Base-by-base conservation (phyloP, 2,113 vertebrate genomes). In the Neoarius graeffei region DNA sequence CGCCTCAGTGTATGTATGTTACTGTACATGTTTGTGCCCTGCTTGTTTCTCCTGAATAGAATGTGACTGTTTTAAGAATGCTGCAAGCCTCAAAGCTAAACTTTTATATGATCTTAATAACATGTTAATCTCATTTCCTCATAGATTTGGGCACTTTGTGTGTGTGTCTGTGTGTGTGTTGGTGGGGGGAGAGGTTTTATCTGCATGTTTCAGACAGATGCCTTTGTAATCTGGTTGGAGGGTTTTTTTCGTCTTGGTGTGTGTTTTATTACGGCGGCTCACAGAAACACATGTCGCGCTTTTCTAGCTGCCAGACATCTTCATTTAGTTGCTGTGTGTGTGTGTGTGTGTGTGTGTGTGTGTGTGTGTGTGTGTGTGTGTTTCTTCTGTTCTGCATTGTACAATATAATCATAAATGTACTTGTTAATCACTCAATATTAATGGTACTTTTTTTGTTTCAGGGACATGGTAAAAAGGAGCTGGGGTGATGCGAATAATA, bases 231-330 rank as follows among this genome's bases (percentile, higher is more conserved):
- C 67, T 88, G 67, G n/a, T 42, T 27, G n/a, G 59, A 56, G 25
- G 35, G 48, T 19, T 86, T 54, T 86, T 57, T 48, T 66, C 23
- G 9, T 64, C 52, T 54, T 11, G 10, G 86, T 88, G 74, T 85
- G 83, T 84, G 74, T 85, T 88, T 76, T 35, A 42, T 79, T 85
- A 52, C 50, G 23, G 60, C 54, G 13, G 60, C 7, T 48, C 57
- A 48, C 62, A 42, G 82, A 88, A 69, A 83, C 62, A 66, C 86
- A 83, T 77, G 86, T 35, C 30, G 17, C 50, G 10, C 52, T 84
- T 19, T 83, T n/a, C 50, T 76, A 30, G 86, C 69, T 88, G 81
- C 86, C 81, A 84, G 86, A 79, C 50, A 35, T 88, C 71, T 88
- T 74, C 6, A 52, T 76, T 52, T 80, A 59, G 73, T 23, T 25